A percentile compares a stretch with the other conserved stretches of the same genome.
Conservation (phyloP, 1,140 invertebrate species). For the Amyelois transitella region DNA sequence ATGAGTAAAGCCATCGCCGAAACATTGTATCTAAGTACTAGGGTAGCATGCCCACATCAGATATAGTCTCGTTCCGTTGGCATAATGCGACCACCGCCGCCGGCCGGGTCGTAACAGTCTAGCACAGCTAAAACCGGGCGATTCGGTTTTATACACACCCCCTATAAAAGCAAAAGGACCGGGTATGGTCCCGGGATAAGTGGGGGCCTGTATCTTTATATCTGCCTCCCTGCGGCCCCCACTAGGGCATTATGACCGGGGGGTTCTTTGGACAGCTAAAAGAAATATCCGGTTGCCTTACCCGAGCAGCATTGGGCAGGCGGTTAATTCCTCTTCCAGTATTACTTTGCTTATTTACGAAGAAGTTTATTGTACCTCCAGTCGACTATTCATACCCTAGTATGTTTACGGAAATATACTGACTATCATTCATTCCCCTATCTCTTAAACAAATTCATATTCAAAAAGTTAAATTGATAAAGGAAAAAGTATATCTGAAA, state of each 20-base stretch:
- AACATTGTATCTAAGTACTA: constrained; percentile 61
- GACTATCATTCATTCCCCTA: not conserved
- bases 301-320: constrained; percentile 41
- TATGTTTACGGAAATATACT: constrained; percentile 6
- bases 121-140: constrained; percentile 46
- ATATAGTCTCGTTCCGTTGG: constrained; percentile 55
- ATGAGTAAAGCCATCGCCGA: constrained; percentile 37
- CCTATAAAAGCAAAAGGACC: constrained; percentile 75
- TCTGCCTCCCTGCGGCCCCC: constrained; percentile 51
- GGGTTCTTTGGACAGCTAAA: constrained; percentile 70
- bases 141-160: constrained; percentile 74
- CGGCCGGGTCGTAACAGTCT: constrained; percentile 62
- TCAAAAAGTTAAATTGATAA: too few species aligned
- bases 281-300: constrained; percentile 71
- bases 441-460: not conserved
- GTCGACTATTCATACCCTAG: constrained; percentile 25
- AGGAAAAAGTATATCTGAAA: too few species aligned
- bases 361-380: constrained; percentile 49
- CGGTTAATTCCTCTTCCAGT: constrained; percentile 63
- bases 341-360: constrained; percentile 63
- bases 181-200: constrained; percentile 70
- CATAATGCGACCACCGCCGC: constrained; percentile 65
- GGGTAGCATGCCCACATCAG: constrained; percentile 56
- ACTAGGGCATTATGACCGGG: constrained; percentile 67
- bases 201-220: constrained; percentile 73